These are phyloP conservation scores for Oscheius sp. DNA, from an alignment of 2,888 invertebrate species.

Conservation along the genomic window DNA sequence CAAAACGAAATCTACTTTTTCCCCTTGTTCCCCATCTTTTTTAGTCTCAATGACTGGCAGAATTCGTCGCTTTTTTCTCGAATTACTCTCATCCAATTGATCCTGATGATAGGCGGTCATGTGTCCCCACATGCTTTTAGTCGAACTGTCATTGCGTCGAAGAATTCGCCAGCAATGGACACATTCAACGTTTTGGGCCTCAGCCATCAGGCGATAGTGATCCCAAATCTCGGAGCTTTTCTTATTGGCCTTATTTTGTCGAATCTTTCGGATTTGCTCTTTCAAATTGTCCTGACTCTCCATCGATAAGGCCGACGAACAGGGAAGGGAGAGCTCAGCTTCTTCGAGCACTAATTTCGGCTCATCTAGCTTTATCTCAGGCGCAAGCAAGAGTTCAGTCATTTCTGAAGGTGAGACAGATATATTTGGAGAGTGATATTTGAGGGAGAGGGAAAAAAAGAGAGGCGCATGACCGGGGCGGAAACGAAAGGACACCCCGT, in stretches of 20 bases:
- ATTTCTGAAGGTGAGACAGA: slow-evolving; percentile 20
- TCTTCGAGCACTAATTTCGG: too few relatives aligned
- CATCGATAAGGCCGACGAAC: background rate
- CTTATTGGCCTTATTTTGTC: slow-evolving; percentile 32
- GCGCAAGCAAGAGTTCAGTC: background rate
- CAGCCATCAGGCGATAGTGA: slow-evolving; percentile 51
- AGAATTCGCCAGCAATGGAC: slow-evolving; percentile 60
- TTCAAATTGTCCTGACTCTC: background rate
- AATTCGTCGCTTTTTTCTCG: slow-evolving; percentile 44
- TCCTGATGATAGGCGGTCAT: slow-evolving; percentile 62
- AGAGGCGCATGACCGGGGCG: background rate
- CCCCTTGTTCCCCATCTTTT: background rate
- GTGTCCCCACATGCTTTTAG: slow-evolving; percentile 65
- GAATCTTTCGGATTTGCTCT: slow-evolving; percentile 11
- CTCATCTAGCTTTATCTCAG: background rate
- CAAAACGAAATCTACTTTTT: slow-evolving; percentile 25
- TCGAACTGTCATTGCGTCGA: slow-evolving; percentile 57
- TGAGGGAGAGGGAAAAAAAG: slow-evolving; percentile 5
- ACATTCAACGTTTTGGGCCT: slow-evolving; percentile 58
- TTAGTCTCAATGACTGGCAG: slow-evolving; percentile 12
- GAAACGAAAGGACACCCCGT: background rate
- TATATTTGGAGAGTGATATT: background rate
- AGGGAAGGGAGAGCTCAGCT: slow-evolving; percentile 2
- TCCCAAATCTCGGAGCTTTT: slow-evolving; percentile 63
- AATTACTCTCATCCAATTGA: slow-evolving; percentile 49